A percentile compares a stretch with the other conserved stretches of the same genome.
Evolutionary conservation across 2,797 vertebrate genomes (phyloP).

Genomic region (Anguilla obscura): DNA sequence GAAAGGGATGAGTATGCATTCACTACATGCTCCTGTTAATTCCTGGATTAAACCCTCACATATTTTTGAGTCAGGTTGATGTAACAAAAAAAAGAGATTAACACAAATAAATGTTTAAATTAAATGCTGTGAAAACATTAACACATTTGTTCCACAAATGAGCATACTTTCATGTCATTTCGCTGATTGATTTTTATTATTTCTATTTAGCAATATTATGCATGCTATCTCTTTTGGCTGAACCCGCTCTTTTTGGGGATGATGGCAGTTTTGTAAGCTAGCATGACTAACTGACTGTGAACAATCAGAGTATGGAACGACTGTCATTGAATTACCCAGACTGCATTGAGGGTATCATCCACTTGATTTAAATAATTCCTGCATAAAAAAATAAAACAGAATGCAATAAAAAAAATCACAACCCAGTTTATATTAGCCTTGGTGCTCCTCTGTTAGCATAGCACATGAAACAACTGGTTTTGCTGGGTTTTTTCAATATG

Average conservation of each 20-base stretch:
- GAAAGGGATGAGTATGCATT: not conserved
- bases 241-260: constrained; percentile 35
- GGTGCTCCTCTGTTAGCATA: constrained; percentile 51
- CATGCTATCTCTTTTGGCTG: constrained; percentile 6
- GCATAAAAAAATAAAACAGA: constrained; percentile 49
- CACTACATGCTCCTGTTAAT: not conserved
- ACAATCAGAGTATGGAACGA: constrained; percentile 54
- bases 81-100: not conserved
- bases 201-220: constrained; percentile 1
- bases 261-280: constrained; percentile 44
- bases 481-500: constrained; percentile 33
- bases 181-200: constrained; percentile 22
- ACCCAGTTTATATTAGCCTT: constrained; percentile 56
- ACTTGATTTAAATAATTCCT: constrained; percentile 63
- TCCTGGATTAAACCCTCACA: constrained; percentile 13
- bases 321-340: constrained; percentile 52
- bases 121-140: constrained; percentile 13
- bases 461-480: constrained; percentile 55
- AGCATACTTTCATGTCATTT: constrained; percentile 23
- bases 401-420: constrained; percentile 47
- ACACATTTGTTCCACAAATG: constrained; percentile 33
- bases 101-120: constrained; percentile 20
- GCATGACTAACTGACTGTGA: constrained; percentile 58
- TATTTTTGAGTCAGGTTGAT: constrained; percentile 20
- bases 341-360: constrained; percentile 50